Conservation (phyloP, 1,140 invertebrate genomes). For the Phymorhynchus buccinoides region DNA sequence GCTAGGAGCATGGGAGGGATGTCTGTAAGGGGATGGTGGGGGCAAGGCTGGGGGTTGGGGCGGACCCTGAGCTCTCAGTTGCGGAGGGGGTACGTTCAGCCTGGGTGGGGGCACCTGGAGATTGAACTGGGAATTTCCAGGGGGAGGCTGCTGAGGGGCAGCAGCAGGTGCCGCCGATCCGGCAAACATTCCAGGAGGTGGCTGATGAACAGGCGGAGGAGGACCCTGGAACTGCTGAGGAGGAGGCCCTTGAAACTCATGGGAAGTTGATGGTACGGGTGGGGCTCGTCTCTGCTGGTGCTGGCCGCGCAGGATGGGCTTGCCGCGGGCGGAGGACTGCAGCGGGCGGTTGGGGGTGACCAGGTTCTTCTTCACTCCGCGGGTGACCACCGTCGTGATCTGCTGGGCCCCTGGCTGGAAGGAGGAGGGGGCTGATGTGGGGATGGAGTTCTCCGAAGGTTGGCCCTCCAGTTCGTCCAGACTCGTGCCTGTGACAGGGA, state of each 20-base stretch:
- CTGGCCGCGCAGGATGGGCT: not conserved
- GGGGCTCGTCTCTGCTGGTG: not conserved
- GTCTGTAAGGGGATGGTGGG: not conserved
- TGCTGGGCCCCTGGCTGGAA: not conserved
- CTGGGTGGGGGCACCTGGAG: not conserved
- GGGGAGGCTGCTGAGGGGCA: not conserved
- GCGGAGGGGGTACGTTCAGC: not conserved
- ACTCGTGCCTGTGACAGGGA: not conserved
- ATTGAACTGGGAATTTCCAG: not conserved
- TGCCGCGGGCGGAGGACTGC: not conserved
- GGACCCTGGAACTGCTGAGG: not conserved
- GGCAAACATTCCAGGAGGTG: not conserved
- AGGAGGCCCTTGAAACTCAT: not conserved
- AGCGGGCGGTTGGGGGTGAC: not conserved
- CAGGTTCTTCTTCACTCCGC: conserved; percentile 12
- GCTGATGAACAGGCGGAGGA: not conserved
- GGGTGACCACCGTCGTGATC: conserved; percentile 8
- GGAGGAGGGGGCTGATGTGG: not conserved
- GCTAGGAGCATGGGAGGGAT: not conserved
- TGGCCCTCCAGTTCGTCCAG: not conserved
- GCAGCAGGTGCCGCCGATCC: too few relatives aligned
- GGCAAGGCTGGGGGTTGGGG: not conserved
- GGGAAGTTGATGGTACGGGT: not conserved
- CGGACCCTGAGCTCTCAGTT: not conserved
- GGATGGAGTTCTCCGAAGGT: not conserved